Evolutionary conservation across 2,797 vertebrate genomes (phyloP), one percentile per base, ranked within the genome.

Genomic region (Takifugu rubripes): DNA sequence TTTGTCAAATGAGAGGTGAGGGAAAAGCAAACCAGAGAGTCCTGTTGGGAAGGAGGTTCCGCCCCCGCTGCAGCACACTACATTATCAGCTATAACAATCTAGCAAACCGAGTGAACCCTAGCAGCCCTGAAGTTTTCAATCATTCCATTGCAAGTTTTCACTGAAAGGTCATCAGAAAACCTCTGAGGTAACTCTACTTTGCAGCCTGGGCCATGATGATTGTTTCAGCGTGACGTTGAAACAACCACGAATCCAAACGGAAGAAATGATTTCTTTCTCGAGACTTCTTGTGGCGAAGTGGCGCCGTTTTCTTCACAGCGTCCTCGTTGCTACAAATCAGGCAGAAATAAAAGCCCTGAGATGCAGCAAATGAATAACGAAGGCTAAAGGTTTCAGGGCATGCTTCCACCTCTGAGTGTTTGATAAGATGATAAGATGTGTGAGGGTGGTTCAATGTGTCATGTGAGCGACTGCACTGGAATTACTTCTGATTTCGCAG

Each of bases 21-120:
- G 66, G 53, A 10, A 57, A 33, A 49, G 63, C 25, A 78, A 87
- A 84, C 77, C 78, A 79, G 81, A 74, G 46, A 12, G 68, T 76
- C 77, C 70, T 75, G 80, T 82, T 59, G 59, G 53, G 50, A 73
- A 49, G 17, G 64, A 70, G 75, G 72, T 61, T 59, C 74, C 75
- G 7, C 77, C 77, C 21, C 80, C 72, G 55, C 71, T 42, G 48
- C 45, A 6, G 57, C 21, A 33, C 42, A 27, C 27, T 46, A 31
- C 46, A 52, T 55, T 44, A 25, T n/a, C 7, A 17, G n/a, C 12
- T 63, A 24, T 59, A 24, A 50, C 14, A 12, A 14, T 40, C 36
- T 12, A 33, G 7, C 10, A 7, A 62, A 3, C 58, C 47, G 16
- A 49, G 31, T 2, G 59, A 57, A 56, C 58, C 25, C 25, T 42